Percentiles rank a stretch among this genome's conserved stretches.
These are phyloP conservation scores for Hydrocynus forskahlii DNA, from an alignment of 2,797 vertebrate species.

Conservation along the genomic window DNA sequence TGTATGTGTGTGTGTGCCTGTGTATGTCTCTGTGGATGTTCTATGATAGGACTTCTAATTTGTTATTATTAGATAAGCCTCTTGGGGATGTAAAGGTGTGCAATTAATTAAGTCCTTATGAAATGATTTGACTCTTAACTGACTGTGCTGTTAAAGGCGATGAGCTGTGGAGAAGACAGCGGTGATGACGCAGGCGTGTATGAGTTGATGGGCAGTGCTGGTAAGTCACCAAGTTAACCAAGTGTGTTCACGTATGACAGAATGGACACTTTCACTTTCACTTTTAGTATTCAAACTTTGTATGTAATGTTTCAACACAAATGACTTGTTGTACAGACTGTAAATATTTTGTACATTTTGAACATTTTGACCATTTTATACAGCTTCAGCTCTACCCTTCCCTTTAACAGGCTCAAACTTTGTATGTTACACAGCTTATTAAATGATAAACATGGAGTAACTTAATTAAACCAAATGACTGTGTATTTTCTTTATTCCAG, in stretches of 20 bases:
- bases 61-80: conserved; percentile 17
- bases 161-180: conserved; percentile 46
- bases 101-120: background rate
- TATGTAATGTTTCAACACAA: no score
- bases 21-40: background rate
- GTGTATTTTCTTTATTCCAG: conserved; percentile 44
- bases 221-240: conserved; percentile 63
- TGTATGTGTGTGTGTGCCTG: no score
- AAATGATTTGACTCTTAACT: background rate
- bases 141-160: conserved; percentile 65
- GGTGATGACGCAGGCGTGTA: conserved; percentile 65
- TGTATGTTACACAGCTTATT: background rate
- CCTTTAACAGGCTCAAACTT: no score
- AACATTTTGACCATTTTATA: no score
- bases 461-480: background rate
- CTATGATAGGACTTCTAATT: background rate
- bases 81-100: background rate
- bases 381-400: no score
- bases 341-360: no score
- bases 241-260: no score
- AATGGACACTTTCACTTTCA: no score
- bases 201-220: conserved; percentile 71
- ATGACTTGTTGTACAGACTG: no score
- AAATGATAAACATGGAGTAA: background rate
- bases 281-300: background rate